Evolutionary conservation across 2,113 vertebrate genomes (phyloP).

Genomic region (Mixornis gularis): DNA sequence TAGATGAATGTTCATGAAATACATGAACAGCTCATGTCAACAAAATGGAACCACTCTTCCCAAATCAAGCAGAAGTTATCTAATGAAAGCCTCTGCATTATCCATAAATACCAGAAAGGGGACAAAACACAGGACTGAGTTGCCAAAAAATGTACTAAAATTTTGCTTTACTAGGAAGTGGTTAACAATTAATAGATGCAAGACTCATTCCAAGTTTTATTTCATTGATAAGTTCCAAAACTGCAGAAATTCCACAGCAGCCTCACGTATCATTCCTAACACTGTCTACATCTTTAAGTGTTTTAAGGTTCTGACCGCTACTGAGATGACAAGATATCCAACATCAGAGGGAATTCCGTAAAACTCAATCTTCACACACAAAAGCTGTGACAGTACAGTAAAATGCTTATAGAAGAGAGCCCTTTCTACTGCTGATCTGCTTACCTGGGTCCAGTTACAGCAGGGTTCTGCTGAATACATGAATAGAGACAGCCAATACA

Average conservation of each 20-base stretch:
- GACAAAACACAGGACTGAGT: background rate
- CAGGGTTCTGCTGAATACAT: background rate
- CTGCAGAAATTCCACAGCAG: background rate
- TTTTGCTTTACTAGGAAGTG: background rate
- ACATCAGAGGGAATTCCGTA: background rate
- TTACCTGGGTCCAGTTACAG: background rate
- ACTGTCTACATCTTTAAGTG: background rate
- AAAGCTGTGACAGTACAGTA: background rate
- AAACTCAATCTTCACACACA: background rate
- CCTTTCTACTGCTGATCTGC: background rate
- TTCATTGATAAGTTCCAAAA: background rate
- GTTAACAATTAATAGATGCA: background rate
- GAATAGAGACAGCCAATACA: background rate
- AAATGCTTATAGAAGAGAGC: background rate
- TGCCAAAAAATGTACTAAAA: background rate
- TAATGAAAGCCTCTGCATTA: background rate
- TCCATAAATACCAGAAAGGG: background rate
- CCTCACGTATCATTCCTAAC: background rate
- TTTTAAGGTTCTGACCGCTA: background rate
- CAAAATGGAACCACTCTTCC: background rate
- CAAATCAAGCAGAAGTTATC: background rate
- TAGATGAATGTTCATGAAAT: background rate
- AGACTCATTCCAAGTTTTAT: background rate
- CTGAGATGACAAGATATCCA: background rate
- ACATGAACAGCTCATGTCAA: background rate